phyloP scores from a whole-genome alignment of 2,113 vertebrate genomes.

The Peromyscus polionotus region DNA sequence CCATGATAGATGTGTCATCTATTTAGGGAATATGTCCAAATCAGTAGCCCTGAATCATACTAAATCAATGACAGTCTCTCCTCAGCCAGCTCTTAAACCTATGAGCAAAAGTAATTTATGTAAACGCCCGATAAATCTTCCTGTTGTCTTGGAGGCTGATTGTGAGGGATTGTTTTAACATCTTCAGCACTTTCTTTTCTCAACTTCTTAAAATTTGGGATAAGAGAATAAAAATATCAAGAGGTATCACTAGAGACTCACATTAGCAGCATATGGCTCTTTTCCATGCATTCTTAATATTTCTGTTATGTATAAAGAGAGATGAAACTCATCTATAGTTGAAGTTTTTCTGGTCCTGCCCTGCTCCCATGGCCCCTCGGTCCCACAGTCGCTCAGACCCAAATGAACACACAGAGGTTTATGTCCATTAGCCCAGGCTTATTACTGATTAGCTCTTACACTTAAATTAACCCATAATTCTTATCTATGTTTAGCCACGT shows the following conservation, averaged over 20 bases:
- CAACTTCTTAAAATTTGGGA: conserved; percentile 6
- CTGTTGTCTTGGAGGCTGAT: conserved; percentile 25
- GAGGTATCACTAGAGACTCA: not conserved
- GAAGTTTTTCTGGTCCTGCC: too few relatives aligned
- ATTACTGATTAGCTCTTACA: too few relatives aligned
- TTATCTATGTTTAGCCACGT: too few relatives aligned
- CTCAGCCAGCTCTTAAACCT: conserved; percentile 34
- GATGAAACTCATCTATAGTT: not conserved
- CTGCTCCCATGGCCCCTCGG: too few relatives aligned
- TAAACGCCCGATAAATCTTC: not conserved
- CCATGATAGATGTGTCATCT: not conserved
- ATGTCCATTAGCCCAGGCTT: too few relatives aligned
- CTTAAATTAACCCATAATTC: too few relatives aligned
- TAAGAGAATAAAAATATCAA: conserved; percentile 43
- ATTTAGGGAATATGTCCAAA: not conserved
- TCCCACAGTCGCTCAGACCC: too few relatives aligned
- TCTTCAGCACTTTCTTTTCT: conserved; percentile 21
- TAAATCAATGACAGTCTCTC: conserved; percentile 52
- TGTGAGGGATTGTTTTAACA: conserved; percentile 35
- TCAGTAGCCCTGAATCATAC: conserved; percentile 57
- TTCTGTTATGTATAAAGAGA: not conserved
- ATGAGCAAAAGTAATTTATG: conserved; percentile 39
- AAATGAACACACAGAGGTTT: too few relatives aligned
- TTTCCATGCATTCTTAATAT: conserved; percentile 37
- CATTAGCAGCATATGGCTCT: conserved; percentile 19